Evolutionary conservation across 2,797 vertebrate genomes (phyloP), one percentile per base, ranked within the genome.

Genomic region (Galaxias olidus): DNA sequence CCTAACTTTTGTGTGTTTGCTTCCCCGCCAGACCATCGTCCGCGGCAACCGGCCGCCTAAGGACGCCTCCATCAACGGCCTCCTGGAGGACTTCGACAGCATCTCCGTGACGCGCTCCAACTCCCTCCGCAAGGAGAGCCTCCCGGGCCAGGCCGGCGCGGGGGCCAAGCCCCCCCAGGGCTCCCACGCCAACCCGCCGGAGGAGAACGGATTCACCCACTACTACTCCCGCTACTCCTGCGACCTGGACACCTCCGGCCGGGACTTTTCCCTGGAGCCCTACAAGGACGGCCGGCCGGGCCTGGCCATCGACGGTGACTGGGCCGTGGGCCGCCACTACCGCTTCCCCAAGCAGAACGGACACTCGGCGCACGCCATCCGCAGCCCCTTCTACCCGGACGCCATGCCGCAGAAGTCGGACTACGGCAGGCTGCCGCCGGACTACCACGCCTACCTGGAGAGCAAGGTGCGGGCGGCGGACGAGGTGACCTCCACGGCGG

Each of bases 51-150:
- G 95, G 66, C 93, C 95, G 8, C 94, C 93, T 73, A 96, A 96
- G 82, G 96, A 98, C 53, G 89, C 93, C 20, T 96, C 96, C 68
- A 98, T 99, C 87, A 99, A 99, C 0, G 97, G 97, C 69, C 92
- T 99, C 55, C 90, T 99, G 43, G 96, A 99, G 85, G 97, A 98
- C 78, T 98, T 99, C 0, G 96, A 99, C 93, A 98, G 94, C 81
- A 97, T 99, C 86, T 99, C 97, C 0, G 97, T 99, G 72, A 98
- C 96, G 0, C 94, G 96, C 44, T 99, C 97, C 84, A 99, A 99
- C 83, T 99, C 97, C 43, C 88, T 99, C 63, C 91, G 97, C 56
- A 98, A 97, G 75, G 96, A 99, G 80, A 99, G 97, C 50, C 96
- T 96, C 0, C 94, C 95, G 4, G 94, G 94, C 8, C 94, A 92